A percentile compares a stretch with the other conserved stretches of the same genome.
Conservation (phyloP, 2,797 vertebrate species). For the Sebastes alutus region DNA sequence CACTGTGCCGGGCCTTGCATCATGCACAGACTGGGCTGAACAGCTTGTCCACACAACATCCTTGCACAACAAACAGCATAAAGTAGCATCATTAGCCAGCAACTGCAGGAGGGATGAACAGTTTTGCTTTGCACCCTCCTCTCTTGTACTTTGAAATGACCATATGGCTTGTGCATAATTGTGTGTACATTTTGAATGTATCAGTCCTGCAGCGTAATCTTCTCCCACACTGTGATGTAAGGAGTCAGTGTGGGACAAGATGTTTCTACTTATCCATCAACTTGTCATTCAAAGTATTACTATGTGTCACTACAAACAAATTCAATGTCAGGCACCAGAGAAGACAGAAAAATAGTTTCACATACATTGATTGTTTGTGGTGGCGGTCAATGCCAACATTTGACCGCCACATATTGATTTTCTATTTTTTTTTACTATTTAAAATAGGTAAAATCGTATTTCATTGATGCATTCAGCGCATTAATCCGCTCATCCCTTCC, state of each 20-base stretch:
- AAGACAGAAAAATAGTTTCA: slow-evolving; percentile 4
- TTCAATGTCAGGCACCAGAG: slow-evolving; percentile 2
- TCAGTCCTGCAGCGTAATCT: slow-evolving; percentile 31
- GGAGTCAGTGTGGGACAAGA: slow-evolving; percentile 4
- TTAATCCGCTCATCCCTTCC: not conserved
- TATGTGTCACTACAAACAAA: not conserved
- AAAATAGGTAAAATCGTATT: not conserved
- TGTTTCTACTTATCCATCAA: slow-evolving; percentile 9
- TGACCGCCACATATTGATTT: not conserved
- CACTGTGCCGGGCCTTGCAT: slow-evolving; percentile 10
- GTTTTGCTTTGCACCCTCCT: slow-evolving; percentile 19
- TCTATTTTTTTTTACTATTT: not conserved
- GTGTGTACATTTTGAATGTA: slow-evolving; percentile 37
- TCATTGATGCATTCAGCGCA: not conserved
- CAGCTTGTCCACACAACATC: slow-evolving; percentile 47
- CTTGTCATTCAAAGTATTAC: slow-evolving; percentile 10
- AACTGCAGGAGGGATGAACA: slow-evolving; percentile 28
- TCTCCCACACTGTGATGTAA: not conserved
- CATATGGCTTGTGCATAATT: slow-evolving; percentile 60
- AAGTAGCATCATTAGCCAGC: slow-evolving; percentile 42
- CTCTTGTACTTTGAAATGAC: slow-evolving; percentile 45
- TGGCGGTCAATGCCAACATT: too few relatives aligned
- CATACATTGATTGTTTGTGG: not conserved
- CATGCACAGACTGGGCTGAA: slow-evolving; percentile 34
- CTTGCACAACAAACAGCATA: slow-evolving; percentile 47